A percentile compares a stretch with the other conserved stretches of the same genome.
Conservation (phyloP, 2,113 vertebrate species). For the Perca schrenkii region DNA sequence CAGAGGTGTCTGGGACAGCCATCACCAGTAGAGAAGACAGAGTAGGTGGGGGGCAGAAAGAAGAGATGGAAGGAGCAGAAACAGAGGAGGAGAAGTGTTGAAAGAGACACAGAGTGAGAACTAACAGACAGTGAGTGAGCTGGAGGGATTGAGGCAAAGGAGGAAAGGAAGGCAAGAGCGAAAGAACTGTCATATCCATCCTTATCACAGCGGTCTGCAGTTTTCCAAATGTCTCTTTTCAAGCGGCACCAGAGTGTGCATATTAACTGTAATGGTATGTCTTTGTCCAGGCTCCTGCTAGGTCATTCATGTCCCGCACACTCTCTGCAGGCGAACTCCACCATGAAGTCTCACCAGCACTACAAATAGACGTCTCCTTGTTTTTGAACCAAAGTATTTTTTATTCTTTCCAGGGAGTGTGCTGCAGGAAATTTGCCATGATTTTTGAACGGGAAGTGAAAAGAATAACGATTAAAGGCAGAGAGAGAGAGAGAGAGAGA, state of each 20-base stretch:
- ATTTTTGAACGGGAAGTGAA: slow-evolving; percentile 14
- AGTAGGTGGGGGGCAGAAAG: slow-evolving; percentile 39
- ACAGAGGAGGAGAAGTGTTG: slow-evolving; percentile 36
- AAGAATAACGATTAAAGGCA: slow-evolving; percentile 16
- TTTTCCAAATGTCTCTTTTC: slow-evolving; percentile 78
- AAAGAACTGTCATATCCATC: slow-evolving; percentile 74
- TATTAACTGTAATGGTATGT: slow-evolving; percentile 77
- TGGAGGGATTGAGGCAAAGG: slow-evolving; percentile 51
- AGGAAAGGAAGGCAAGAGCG: slow-evolving; percentile 32
- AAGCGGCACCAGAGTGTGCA: slow-evolving; percentile 66
- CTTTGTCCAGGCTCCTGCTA: slow-evolving; percentile 61
- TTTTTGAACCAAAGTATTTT: slow-evolving; percentile 33
- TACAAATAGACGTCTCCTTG: slow-evolving; percentile 25
- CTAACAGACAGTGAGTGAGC: slow-evolving; percentile 54
- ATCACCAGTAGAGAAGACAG: slow-evolving; percentile 71
- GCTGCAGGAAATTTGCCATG: slow-evolving; percentile 21
- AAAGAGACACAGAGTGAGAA: slow-evolving; percentile 48
- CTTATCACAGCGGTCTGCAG: slow-evolving; percentile 78
- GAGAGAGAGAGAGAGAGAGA: neutral
- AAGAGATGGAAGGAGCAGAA: slow-evolving; percentile 37
- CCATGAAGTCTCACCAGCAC: slow-evolving; percentile 35
- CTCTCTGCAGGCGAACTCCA: slow-evolving; percentile 42
- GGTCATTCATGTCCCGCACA: slow-evolving; percentile 50
- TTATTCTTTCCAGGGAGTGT: neutral
- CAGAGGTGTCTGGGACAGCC: slow-evolving; percentile 78